Evolutionary conservation across 2,888 invertebrate genomes (phyloP).

Genomic region (Lacanobia wlatinum): DNA sequence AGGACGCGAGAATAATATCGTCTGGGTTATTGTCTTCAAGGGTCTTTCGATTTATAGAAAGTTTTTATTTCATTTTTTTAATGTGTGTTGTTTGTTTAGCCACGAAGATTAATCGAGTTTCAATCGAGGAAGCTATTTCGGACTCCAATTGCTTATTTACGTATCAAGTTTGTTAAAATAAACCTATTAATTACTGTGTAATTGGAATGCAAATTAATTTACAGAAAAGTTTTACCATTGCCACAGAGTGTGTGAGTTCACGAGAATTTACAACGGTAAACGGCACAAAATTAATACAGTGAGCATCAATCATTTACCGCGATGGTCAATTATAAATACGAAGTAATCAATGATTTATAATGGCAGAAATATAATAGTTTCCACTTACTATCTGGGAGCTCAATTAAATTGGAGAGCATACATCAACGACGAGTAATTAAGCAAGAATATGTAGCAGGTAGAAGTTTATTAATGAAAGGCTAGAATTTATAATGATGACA

Average conservation of each 20-base stretch:
- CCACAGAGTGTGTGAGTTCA: conserved; percentile 20
- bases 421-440: not conserved
- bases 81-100: conserved; percentile 44
- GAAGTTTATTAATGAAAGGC: not conserved
- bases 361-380: conserved; percentile 3
- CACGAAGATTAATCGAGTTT: conserved; percentile 35
- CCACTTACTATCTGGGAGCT: conserved; percentile 3
- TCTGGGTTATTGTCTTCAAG: conserved; percentile 60
- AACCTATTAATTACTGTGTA: conserved; percentile 25
- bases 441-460: not conserved
- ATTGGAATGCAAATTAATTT: conserved; percentile 49
- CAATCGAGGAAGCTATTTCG: conserved; percentile 24
- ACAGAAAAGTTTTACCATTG: conserved; percentile 17
- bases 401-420: conserved; percentile 4
- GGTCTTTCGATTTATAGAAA: conserved; percentile 44
- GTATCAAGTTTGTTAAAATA: conserved; percentile 29
- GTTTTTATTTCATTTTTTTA: conserved; percentile 26
- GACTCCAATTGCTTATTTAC: conserved; percentile 27
- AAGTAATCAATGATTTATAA: conserved; percentile 45
- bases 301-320: conserved; percentile 34
- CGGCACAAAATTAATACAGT: conserved; percentile 16
- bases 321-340: conserved; percentile 41
- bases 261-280: conserved; percentile 33
- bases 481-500: not conserved
- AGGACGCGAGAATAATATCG: conserved; percentile 66